Evolutionary conservation across 2,888 invertebrate species (phyloP).

Genomic region (Lottia scabra): DNA sequence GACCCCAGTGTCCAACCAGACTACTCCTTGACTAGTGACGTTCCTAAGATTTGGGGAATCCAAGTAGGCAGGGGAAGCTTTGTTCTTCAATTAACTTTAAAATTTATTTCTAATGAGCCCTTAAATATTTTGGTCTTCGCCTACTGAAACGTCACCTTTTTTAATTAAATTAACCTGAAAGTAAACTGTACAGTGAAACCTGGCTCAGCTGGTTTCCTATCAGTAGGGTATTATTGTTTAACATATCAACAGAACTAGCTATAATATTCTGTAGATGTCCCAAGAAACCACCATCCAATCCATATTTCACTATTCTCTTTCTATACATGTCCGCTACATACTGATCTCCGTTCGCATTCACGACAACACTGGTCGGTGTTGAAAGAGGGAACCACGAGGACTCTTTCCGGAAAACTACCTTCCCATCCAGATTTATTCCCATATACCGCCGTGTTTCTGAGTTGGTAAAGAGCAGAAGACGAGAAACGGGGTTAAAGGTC

Average conservation of each 20-base stretch:
- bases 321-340: neutral
- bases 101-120: too few species aligned
- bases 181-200: neutral
- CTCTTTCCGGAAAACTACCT: neutral
- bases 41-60: too few species aligned
- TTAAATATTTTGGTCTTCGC: too few species aligned
- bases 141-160: too few species aligned
- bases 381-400: neutral
- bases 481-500: neutral
- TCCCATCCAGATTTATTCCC: neutral
- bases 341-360: neutral
- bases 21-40: too few species aligned
- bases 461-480: neutral
- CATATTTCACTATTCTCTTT: neutral
- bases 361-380: neutral
- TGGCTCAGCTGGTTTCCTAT: neutral
- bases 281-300: neutral
- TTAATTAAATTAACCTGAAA: too few species aligned
- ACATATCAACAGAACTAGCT: neutral
- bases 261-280: neutral
- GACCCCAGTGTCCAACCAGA: too few species aligned
- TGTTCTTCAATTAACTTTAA: too few species aligned
- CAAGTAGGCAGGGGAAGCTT: too few species aligned
- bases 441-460: neutral
- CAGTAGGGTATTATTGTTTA: neutral